Conservation (phyloP, 1,140 invertebrate species). For the Apis laboriosa region DNA sequence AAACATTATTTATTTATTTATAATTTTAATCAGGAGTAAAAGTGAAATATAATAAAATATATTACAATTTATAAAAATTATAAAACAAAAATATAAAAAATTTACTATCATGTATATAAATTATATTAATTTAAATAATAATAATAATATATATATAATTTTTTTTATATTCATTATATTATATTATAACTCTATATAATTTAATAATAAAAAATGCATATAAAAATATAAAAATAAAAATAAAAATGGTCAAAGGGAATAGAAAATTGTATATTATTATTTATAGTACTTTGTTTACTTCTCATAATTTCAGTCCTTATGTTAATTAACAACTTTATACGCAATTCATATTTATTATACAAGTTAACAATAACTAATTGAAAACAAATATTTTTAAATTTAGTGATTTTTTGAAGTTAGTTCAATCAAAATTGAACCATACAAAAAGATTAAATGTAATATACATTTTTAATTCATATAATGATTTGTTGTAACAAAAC, state of each 20-base stretch:
- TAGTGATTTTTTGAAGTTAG: conserved; percentile 13
- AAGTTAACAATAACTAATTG: conserved; percentile 46
- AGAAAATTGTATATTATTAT: background rate
- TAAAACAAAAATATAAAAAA: conserved; percentile 7
- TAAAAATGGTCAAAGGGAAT: background rate
- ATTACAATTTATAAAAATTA: conserved; percentile 6
- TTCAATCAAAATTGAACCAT: background rate
- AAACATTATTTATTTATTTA: too few relatives aligned
- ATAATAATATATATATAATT: conserved; percentile 9
- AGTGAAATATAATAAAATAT: conserved; percentile 5
- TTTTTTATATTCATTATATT: background rate
- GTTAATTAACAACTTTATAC: conserved; percentile 22
- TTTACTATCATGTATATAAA: background rate
- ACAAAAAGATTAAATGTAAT: conserved; percentile 7
- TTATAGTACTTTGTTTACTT: background rate
- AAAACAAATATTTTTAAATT: conserved; percentile 42
- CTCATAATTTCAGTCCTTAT: conserved; percentile 4
- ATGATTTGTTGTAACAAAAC: conserved; percentile 2
- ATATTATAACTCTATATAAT: background rate
- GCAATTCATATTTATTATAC: background rate
- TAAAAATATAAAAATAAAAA: background rate
- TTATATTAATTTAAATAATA: background rate
- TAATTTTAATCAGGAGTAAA: background rate
- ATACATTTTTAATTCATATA: background rate
- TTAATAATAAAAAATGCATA: background rate